Base-by-base conservation (phyloP, 2,888 invertebrate genomes). In the Cordilura impudica region DNA sequence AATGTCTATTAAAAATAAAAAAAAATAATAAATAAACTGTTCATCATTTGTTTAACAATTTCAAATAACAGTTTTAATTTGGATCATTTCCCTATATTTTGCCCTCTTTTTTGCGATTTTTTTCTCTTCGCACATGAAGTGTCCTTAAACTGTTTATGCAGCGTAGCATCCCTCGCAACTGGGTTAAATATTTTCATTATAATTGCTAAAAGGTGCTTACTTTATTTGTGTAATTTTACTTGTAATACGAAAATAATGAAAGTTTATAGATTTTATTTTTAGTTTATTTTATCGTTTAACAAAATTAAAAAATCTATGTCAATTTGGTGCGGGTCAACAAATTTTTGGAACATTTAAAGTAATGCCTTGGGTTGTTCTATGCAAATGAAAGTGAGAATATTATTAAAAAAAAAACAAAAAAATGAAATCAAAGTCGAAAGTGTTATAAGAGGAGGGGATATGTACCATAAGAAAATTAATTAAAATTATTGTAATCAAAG, bases 261-360 rank as follows among this genome's bases (percentile, higher is more conserved):
- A 72, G 35, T 39, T 39, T 39, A 39, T 26, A 26, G 6, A 4
- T 39, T 39, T 39, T n/a, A n/a, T 39, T 43, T 51, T 43, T n/a
- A n/a, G n/a, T n/a, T n/a, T n/a, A n/a, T n/a, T n/a, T n/a, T n/a
- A n/a, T n/a, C n/a, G n/a, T n/a, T n/a, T 53, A 51, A 21, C 31
- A 45, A 18, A 45, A 58, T 66, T 67, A 21, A 67, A 39, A 12
- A 74, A 70, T 69, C 63, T 63, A 56, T 75, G 69, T 75, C 69
- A 75, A 75, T 75, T 45, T 45, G 4, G 19, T 61, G 56, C 75
- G 70, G 75, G 75, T 75, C 75, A 75, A 70, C 69, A 10, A 49
- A 4, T 70, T 69, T 75, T 75, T 70, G 63, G 75, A 26, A 49
- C 75, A 75, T 45, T 75, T 75, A 56, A 45, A 31, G 31, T 54